phyloP scores from a whole-genome alignment of 1,140 invertebrate genomes.

The Caerostris darwini region DNA sequence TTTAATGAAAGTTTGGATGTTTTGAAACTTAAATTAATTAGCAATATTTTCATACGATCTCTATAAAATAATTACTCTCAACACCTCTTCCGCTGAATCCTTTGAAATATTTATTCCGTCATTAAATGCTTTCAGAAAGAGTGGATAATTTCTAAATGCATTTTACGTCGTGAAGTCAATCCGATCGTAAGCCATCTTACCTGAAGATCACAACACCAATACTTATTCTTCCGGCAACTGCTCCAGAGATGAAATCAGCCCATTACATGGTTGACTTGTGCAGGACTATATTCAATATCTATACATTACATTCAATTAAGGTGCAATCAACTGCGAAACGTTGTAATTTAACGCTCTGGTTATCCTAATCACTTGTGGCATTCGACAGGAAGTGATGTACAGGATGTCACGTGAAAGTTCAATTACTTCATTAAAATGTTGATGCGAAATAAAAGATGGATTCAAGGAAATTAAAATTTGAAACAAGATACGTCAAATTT shows the following conservation, averaged over 20 bases:
- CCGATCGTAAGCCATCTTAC: conserved; percentile 17
- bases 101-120: not conserved
- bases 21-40: no score
- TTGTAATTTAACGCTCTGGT: conserved; percentile 72
- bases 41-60: no score
- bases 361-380: conserved; percentile 67
- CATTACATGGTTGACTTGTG: conserved; percentile 58
- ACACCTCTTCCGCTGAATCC: no score
- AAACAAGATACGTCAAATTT: not conserved
- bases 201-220: conserved; percentile 2
- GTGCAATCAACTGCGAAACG: conserved; percentile 70
- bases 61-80: no score
- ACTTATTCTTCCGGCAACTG: conserved; percentile 37
- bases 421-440: conserved; percentile 46
- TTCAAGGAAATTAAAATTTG: not conserved
- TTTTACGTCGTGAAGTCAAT: not conserved
- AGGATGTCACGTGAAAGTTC: not conserved
- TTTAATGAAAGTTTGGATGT: no score
- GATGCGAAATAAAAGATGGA: conserved; percentile 16
- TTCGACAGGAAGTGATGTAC: conserved; percentile 42
- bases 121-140: not conserved
- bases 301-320: conserved; percentile 71
- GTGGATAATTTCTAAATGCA: not conserved
- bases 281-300: conserved; percentile 58
- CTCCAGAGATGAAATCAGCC: conserved; percentile 40